Evolutionary conservation across 2,888 invertebrate genomes (phyloP), one percentile per base, ranked within the genome.

Genomic region (Aspidiotus destructor): DNA sequence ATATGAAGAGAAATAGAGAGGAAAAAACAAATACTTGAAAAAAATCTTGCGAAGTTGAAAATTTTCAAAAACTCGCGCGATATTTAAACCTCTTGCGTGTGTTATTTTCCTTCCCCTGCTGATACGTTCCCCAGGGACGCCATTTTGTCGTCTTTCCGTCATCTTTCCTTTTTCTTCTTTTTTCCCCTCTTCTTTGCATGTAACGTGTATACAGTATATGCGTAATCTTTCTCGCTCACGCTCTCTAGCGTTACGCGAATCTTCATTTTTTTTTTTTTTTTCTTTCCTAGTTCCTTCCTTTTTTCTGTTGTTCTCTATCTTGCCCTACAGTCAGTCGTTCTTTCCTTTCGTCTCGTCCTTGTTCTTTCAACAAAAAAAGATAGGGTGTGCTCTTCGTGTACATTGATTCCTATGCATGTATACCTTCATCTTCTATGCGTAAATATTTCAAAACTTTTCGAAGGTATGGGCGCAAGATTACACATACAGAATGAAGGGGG

Each of bases 111-210:
- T 69, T 70, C 72, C 72, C 72, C 69, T 68, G 70, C 62, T 68
- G 54, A 64, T 64, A 67, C 52, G 64, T 40, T 74, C 74, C 74
- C 74, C 17, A 10, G 74, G 72, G 74, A 73, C 73, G 74, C 75
- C 74, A 74, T 74, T 73, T 74, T 74, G 73, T 74, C 73, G 73
- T 72, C 73, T 72, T 62, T 69, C 70, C 70, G 62, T 71, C 71
- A 70, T 70, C 63, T 71, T 71, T 69, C 64, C 55, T 54, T 62
- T 55, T 64, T 52, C 64, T 41, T 55, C 62, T 28, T 68, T 10
- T 42, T 16, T 15, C 58, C 17, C 48, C 52, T 42, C 28, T 44
- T 15, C 57, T 60, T 63, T 55, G 40, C 28, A 44, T 68, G 13
- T 41, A 41, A 13, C 13, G 13, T 13, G 10, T 61, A 15, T 42